Evolutionary conservation across 2,797 vertebrate species (phyloP).

Genomic region (Myripristis jacobus): DNA sequence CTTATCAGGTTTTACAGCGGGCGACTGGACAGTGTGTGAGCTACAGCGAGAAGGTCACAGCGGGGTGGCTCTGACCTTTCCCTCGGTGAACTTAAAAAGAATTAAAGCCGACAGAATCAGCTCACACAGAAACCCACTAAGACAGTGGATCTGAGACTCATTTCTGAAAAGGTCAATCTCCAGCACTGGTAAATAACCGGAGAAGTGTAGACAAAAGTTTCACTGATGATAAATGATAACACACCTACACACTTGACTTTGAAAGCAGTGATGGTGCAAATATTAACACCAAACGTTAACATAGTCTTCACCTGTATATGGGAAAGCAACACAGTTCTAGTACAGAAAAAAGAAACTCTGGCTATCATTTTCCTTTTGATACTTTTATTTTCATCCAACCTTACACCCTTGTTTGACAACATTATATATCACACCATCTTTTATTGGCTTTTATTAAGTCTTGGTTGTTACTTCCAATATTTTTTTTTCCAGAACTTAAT

Average conservation of each 20-base stretch:
- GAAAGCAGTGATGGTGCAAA: conserved; percentile 29
- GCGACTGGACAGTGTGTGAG: conserved; percentile 8
- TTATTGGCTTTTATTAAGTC: no score
- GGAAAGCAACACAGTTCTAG: conserved; percentile 41
- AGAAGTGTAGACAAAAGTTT: conserved; percentile 41
- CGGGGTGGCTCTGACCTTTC: conserved; percentile 47
- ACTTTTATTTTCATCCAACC: no score
- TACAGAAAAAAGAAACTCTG: conserved; percentile 31
- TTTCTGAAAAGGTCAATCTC: conserved; percentile 57
- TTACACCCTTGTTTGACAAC: no score
- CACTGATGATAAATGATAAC: conserved; percentile 34
- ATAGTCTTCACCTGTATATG: conserved; percentile 31
- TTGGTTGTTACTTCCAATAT: no score
- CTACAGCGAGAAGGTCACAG: conserved; percentile 29
- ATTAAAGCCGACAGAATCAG: conserved; percentile 56
- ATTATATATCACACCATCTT: no score
- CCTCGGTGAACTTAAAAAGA: conserved; percentile 20
- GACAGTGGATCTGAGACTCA: conserved; percentile 23
- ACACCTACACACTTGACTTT: conserved; percentile 41
- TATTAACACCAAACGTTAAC: conserved; percentile 33
- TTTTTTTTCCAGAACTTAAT: no score
- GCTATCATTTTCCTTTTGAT: no score
- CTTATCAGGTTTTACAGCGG: not conserved
- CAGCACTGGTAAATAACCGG: conserved; percentile 31
- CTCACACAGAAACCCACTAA: conserved; percentile 41